Conservation (phyloP, 2,888 invertebrate species). For the Dicyrtoma fusca region DNA sequence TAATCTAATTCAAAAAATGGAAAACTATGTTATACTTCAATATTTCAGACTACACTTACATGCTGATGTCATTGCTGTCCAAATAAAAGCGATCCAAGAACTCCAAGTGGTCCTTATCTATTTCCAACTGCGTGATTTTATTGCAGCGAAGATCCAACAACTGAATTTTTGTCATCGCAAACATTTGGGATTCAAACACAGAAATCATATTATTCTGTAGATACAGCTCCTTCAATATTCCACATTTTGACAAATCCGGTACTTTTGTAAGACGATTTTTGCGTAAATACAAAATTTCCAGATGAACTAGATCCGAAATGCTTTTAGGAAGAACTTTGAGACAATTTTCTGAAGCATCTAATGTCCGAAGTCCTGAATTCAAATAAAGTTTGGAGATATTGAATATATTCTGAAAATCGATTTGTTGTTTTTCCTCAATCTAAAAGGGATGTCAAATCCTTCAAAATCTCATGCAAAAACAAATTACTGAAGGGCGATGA, state of each 20-base stretch:
- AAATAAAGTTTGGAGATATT: constrained; percentile 15
- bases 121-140: constrained; percentile 48
- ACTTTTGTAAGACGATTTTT: constrained; percentile 78
- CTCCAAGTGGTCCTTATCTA: constrained; percentile 60
- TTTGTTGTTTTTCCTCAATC: no score
- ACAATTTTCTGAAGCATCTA: constrained; percentile 51
- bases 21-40: constrained; percentile 4
- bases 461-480: no score
- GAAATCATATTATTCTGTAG: constrained; percentile 78
- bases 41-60: constrained; percentile 59
- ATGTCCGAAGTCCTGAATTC: constrained; percentile 44
- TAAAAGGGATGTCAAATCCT: no score
- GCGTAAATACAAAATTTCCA: constrained; percentile 76
- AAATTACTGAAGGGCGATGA: no score
- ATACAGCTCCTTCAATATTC: constrained; percentile 76
- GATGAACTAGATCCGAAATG: constrained; percentile 65
- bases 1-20: constrained; percentile 11
- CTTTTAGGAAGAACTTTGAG: constrained; percentile 39
- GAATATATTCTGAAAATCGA: no score
- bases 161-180: constrained; percentile 47
- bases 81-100: constrained; percentile 80
- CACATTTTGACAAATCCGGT: constrained; percentile 79
- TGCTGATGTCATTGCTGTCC: constrained; percentile 73
- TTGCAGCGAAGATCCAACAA: constrained; percentile 52
- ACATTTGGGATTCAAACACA: constrained; percentile 44